Base-by-base conservation (phyloP, 1,140 invertebrate genomes). In the Ips typographus region DNA sequence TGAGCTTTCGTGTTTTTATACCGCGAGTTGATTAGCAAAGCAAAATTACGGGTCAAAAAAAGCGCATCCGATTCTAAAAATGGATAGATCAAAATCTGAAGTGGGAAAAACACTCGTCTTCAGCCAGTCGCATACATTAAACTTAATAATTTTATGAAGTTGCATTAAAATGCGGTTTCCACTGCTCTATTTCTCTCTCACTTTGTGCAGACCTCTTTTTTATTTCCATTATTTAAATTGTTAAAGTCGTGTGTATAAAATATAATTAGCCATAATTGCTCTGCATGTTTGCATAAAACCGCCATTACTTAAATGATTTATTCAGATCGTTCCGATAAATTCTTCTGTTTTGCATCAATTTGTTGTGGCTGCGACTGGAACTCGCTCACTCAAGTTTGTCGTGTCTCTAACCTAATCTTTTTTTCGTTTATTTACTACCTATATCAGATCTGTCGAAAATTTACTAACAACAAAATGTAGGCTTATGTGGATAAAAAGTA, bases 331-430 rank as follows among this genome's bases (percentile, higher is more conserved):
- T 47, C 67, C 51, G 67, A 68, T 68, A 68, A 68, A 68, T 68
- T 68, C 67, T 49, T 42, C 67, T 68, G 59, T 68, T 68, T 68
- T 68, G 67, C 67, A 68, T 68, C 67, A 68, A 68, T 68, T 68
- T 68, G 67, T 68, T 63, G 67, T 68, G 67, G 67, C 67, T 40
- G 67, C 67, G 51, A 68, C 65, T 68, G 56, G 56, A 51, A 68
- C 56, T 68, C 65, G 60, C 56, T 68, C 57, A 22, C 22, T 22
- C 22, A 22, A 22, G 22, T 22, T 22, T 22, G 22, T 22, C 22
- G 22, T 22, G 22, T 22, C 22, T 22, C 22, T 22, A 22, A 22
- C 22, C 22, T 22, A 22, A 22, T 22, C 22, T 22, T 22, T 22
- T 22, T 22, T 22, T 22, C 22, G 22, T 22, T 22, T 22, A 22